Percentiles rank a stretch among this genome's conserved stretches.
phyloP scores from a whole-genome alignment of 2,888 invertebrate genomes.

The Rhingia campestris region DNA sequence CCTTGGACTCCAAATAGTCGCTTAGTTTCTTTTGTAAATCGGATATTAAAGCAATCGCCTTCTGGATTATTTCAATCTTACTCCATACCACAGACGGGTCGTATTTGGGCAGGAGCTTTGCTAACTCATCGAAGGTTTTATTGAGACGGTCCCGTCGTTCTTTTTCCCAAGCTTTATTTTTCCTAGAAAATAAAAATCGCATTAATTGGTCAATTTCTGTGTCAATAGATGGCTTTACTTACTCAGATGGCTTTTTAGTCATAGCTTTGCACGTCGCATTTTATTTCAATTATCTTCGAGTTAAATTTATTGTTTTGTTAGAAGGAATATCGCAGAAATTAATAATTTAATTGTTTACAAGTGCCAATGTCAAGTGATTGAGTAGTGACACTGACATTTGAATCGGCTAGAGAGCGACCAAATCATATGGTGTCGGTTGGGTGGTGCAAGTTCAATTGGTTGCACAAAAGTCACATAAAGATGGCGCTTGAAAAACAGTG shows the following conservation, averaged over 20 bases:
- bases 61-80: conserved; percentile 82
- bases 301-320: conserved; percentile 31
- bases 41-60: conserved; percentile 80
- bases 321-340: background rate
- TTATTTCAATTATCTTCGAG: conserved; percentile 23
- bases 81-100: conserved; percentile 81
- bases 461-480: conserved; percentile 1
- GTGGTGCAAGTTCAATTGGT: background rate
- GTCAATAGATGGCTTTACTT: background rate
- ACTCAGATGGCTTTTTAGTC: conserved; percentile 76
- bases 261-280: conserved; percentile 64
- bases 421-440: conserved; percentile 39
- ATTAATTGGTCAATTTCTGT: background rate
- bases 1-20: conserved; percentile 76
- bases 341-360: conserved; percentile 61
- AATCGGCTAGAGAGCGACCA: background rate
- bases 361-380: conserved; percentile 8
- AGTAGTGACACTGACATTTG: conserved; percentile 8
- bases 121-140: conserved; percentile 79
- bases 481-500: background rate
- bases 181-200: conserved; percentile 52
- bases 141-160: conserved; percentile 85
- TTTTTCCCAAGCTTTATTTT: conserved; percentile 85
- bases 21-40: conserved; percentile 81
- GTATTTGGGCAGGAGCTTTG: conserved; percentile 79